phyloP scores from a whole-genome alignment of 1,140 invertebrate species.

The Diprion similis region DNA sequence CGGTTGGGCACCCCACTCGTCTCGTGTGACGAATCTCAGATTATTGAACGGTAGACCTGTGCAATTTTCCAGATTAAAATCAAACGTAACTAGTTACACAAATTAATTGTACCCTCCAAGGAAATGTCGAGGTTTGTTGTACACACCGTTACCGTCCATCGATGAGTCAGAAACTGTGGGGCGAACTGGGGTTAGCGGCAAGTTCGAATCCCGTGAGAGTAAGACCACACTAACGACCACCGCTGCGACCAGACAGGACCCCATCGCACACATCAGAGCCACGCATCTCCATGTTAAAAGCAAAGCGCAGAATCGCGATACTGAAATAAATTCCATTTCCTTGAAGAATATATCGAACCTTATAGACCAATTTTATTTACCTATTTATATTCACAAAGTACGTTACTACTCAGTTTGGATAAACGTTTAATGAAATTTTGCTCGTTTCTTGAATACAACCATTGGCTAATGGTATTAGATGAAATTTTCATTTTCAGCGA shows the following conservation, averaged over 20 bases:
- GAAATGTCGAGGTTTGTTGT: too few species aligned
- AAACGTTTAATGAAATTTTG: too few species aligned
- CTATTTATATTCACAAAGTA: neutral
- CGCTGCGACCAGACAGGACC: slow-evolving; percentile 30
- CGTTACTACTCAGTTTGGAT: neutral
- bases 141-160: neutral
- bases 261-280: slow-evolving; percentile 29
- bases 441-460: neutral
- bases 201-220: slow-evolving; percentile 9
- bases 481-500: neutral
- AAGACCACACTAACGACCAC: slow-evolving; percentile 25
- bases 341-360: neutral
- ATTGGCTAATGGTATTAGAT: neutral
- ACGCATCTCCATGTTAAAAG: slow-evolving; percentile 43
- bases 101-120: too few species aligned
- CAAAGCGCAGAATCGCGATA: slow-evolving; percentile 27
- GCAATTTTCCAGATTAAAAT: neutral
- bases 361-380: too few species aligned
- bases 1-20: slow-evolving; percentile 69
- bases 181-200: neutral
- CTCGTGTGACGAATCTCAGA: slow-evolving; percentile 62
- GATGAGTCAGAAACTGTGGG: slow-evolving; percentile 18
- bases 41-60: slow-evolving; percentile 22
- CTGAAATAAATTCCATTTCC: slow-evolving; percentile 24
- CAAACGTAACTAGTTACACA: too few species aligned